A percentile compares a stretch with the other conserved stretches of the same genome.
Evolutionary conservation across 2,113 vertebrate species (phyloP).

Genomic region (Paralichthys olivaceus): DNA sequence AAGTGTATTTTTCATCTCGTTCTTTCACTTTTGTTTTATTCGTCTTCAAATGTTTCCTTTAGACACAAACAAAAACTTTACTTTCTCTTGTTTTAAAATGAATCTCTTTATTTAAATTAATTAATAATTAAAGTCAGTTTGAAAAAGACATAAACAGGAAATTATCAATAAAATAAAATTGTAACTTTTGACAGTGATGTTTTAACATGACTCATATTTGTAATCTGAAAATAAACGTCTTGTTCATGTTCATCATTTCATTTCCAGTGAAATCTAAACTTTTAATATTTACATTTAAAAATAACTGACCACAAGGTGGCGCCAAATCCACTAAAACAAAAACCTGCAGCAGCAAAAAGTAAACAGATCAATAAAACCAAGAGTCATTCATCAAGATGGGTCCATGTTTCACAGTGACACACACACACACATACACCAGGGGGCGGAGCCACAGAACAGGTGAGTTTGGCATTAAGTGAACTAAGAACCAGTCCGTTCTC

Average conservation of each 20-base stretch:
- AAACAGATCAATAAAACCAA: background rate
- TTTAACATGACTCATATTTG: too few relatives aligned
- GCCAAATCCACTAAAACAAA: background rate
- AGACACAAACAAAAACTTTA: too few relatives aligned
- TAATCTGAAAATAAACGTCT: too few relatives aligned
- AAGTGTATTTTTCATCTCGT: too few relatives aligned
- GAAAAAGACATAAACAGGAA: too few relatives aligned
- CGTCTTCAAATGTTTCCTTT: too few relatives aligned
- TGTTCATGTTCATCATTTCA: background rate
- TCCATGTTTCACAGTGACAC: background rate
- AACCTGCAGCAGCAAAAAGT: background rate
- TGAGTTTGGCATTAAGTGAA: slow-evolving; percentile 33
- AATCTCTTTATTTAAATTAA: too few relatives aligned
- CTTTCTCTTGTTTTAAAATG: too few relatives aligned
- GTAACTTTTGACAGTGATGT: too few relatives aligned
- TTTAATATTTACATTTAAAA: background rate
- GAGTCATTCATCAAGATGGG: background rate
- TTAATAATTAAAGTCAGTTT: too few relatives aligned
- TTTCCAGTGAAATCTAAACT: background rate
- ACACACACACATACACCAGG: background rate
- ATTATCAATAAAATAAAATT: too few relatives aligned
- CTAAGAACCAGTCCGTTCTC: background rate
- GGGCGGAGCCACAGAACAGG: background rate
- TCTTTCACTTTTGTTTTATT: too few relatives aligned
- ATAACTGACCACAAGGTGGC: background rate